These are phyloP conservation scores for Nesidiocoris tenuis DNA, from an alignment of 2,888 invertebrate species.

Conservation along the genomic window DNA sequence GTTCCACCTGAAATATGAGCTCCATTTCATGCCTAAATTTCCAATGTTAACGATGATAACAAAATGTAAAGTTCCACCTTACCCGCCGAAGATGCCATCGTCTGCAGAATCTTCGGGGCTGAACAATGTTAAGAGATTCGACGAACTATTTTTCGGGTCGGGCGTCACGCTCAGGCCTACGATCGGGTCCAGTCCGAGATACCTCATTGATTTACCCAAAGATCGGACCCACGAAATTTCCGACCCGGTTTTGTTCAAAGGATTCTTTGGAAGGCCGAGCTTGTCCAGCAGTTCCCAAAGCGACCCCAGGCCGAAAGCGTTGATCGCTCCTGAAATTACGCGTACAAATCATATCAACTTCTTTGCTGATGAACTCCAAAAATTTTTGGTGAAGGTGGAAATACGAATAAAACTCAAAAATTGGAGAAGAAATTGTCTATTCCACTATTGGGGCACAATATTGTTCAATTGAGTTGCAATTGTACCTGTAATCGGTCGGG, in stretches of 20 bases:
- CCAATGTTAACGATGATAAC: too few relatives aligned
- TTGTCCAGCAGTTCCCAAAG: slow-evolving; percentile 22
- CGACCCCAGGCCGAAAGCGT: slow-evolving; percentile 15
- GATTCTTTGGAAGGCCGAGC: slow-evolving; percentile 21
- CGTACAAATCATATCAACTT: too few relatives aligned
- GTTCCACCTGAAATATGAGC: slow-evolving; percentile 20
- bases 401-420: too few relatives aligned
- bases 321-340: slow-evolving; percentile 22
- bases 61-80: too few relatives aligned
- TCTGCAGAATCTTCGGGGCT: slow-evolving; percentile 12
- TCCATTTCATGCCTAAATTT: too few relatives aligned
- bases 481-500: too few relatives aligned
- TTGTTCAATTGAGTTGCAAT: too few relatives aligned
- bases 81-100: slow-evolving; percentile 32
- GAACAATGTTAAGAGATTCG: slow-evolving; percentile 20
- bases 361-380: too few relatives aligned
- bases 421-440: too few relatives aligned
- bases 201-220: slow-evolving; percentile 6
- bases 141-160: neutral
- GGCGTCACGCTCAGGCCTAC: slow-evolving; percentile 8
- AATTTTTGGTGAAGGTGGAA: too few relatives aligned
- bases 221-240: slow-evolving; percentile 20
- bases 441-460: too few relatives aligned
- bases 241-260: slow-evolving; percentile 13
- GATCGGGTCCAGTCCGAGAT: slow-evolving; percentile 4